Evolutionary conservation across 2,888 invertebrate genomes (phyloP).

Genomic region (Tridacna gigas): DNA sequence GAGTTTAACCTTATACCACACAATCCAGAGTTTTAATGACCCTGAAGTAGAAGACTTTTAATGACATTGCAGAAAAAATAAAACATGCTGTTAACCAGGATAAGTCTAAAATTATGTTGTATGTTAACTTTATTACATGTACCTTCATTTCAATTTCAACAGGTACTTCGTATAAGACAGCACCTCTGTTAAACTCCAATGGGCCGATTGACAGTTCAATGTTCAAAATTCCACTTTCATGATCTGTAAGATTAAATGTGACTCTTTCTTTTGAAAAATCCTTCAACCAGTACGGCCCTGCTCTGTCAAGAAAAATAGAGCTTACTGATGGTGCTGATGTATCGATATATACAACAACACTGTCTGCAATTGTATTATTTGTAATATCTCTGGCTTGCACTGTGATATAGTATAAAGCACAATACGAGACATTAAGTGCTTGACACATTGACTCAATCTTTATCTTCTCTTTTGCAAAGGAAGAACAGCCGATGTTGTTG

Average conservation of each 20-base stretch:
- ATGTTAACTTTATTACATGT: too few species aligned
- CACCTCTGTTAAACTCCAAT: too few species aligned
- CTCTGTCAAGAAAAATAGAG: constrained; percentile 54
- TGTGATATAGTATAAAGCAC: constrained; percentile 51
- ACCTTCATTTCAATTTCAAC: too few species aligned
- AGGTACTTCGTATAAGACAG: too few species aligned
- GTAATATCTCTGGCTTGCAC: constrained; percentile 64
- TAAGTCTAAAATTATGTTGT: too few species aligned
- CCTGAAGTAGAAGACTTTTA: too few species aligned
- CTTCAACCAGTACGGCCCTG: constrained; percentile 64
- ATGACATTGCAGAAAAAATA: too few species aligned
- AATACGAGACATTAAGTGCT: too few species aligned
- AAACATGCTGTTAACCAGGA: too few species aligned
- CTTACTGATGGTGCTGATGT: constrained; percentile 61
- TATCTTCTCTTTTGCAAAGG: not conserved
- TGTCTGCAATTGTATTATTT: constrained; percentile 53
- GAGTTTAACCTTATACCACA: too few species aligned
- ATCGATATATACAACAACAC: constrained; percentile 59
- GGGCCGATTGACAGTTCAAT: constrained; percentile 67
- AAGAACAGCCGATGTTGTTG: too few species aligned
- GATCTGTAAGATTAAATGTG: constrained; percentile 63
- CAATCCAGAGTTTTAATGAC: too few species aligned
- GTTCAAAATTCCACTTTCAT: constrained; percentile 64
- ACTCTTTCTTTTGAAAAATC: constrained; percentile 67
- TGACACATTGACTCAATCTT: constrained; percentile 48